Percentiles rank a stretch among this genome's conserved stretches.
Conservation (phyloP, 2,888 invertebrate species). For the Drosophila falleni region DNA sequence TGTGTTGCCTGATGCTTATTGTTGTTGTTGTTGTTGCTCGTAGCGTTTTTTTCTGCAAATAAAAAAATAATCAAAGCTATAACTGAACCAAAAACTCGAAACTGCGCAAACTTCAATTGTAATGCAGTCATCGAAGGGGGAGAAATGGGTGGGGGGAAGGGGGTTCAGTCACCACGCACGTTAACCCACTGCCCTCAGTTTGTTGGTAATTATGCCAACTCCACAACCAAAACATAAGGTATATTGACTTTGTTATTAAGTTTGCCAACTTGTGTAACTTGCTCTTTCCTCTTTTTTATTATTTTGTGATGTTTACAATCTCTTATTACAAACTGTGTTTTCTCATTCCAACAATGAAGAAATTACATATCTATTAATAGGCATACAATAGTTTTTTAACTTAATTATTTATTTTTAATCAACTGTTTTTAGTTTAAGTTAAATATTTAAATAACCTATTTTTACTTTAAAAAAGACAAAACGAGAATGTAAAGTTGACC, state of each 20-base stretch:
- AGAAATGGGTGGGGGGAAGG: background rate
- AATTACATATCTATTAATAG: too few species aligned
- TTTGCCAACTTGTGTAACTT: background rate
- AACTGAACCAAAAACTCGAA: conserved; percentile 51
- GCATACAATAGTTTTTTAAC: too few species aligned
- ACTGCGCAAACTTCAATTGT: conserved; percentile 59
- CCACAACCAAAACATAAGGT: background rate
- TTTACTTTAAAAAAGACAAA: too few species aligned
- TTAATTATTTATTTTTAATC: too few species aligned
- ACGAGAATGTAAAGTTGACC: too few species aligned
- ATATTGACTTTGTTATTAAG: conserved; percentile 14
- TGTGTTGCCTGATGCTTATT: conserved; percentile 3
- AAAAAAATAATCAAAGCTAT: conserved; percentile 59
- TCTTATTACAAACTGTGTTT: too few species aligned
- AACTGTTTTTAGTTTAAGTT: too few species aligned
- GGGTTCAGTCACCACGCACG: conserved; percentile 49
- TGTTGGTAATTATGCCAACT: conserved; percentile 55
- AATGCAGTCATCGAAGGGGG: conserved; percentile 22
- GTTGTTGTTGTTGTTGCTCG: conserved; percentile 17
- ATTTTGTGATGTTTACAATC: too few species aligned
- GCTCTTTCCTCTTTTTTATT: background rate
- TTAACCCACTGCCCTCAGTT: conserved; percentile 75
- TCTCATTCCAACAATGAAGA: too few species aligned
- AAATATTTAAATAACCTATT: too few species aligned
- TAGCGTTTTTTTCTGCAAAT: conserved; percentile 49